Evolutionary conservation across 2,888 invertebrate species (phyloP).

Genomic region (Cosmia pyralina): DNA sequence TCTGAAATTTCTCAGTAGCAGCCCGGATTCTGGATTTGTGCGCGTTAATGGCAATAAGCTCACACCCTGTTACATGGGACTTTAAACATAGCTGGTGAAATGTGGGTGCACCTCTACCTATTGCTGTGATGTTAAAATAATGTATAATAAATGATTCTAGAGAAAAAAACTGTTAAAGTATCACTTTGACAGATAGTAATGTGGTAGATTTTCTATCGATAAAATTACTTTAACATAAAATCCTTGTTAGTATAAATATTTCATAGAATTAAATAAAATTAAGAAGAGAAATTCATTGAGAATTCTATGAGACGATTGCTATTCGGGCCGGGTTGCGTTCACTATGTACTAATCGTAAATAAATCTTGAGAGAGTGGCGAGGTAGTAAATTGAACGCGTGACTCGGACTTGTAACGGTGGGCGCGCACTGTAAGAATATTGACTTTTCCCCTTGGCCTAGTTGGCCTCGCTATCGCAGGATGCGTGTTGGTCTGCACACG

Average conservation of each 20-base stretch:
- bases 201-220: slow-evolving; percentile 1
- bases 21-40: not conserved
- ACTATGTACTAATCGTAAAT: slow-evolving; percentile 79
- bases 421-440: slow-evolving; percentile 24
- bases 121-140: not conserved
- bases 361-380: slow-evolving; percentile 75
- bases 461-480: no score
- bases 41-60: not conserved
- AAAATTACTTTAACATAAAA: slow-evolving; percentile 27
- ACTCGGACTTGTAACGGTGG: slow-evolving; percentile 62
- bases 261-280: slow-evolving; percentile 62
- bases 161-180: not conserved
- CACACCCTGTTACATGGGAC: not conserved
- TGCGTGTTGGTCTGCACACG: no score
- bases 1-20: not conserved
- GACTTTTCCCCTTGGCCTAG: no score
- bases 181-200: no score
- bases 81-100: not conserved
- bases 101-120: not conserved
- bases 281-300: slow-evolving; percentile 59
- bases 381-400: slow-evolving; percentile 76
- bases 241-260: slow-evolving; percentile 55
- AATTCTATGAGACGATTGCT: slow-evolving; percentile 70
- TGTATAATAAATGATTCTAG: not conserved
- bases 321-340: slow-evolving; percentile 71